These are phyloP conservation scores for Regulus satrapa DNA, from an alignment of 2,113 vertebrate genomes.

Conservation along the genomic window DNA sequence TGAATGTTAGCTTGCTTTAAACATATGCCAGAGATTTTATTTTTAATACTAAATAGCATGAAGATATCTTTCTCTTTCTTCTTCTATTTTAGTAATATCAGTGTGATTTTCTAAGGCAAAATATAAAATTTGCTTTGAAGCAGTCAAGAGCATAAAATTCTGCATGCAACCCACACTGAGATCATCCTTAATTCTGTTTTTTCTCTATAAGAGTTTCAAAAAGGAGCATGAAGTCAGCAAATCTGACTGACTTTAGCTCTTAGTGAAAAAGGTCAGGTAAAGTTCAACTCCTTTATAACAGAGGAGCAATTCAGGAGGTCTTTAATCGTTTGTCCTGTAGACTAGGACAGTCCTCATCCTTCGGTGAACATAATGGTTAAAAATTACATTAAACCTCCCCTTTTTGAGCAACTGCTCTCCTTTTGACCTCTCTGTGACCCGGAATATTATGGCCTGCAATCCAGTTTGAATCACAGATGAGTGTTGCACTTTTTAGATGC, in stretches of 20 bases:
- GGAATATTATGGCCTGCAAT: background rate
- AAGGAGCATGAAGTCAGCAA: background rate
- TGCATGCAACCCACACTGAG: background rate
- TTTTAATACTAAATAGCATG: background rate
- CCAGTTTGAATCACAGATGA: slow-evolving; percentile 6
- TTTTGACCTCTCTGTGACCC: background rate
- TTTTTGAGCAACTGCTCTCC: background rate
- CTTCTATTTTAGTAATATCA: background rate
- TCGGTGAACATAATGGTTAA: slow-evolving; percentile 8
- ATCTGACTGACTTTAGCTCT: background rate
- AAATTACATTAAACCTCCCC: slow-evolving; percentile 6
- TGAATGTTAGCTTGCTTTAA: background rate
- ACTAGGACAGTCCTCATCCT: background rate
- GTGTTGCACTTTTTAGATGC: background rate
- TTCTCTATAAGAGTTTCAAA: background rate
- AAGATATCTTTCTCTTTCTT: background rate
- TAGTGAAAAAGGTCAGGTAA: slow-evolving; percentile 40
- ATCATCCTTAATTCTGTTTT: slow-evolving; percentile 32
- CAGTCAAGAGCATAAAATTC: background rate
- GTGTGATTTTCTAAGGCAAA: background rate
- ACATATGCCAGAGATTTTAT: background rate
- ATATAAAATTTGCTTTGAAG: background rate
- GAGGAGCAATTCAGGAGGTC: background rate
- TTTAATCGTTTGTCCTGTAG: background rate
- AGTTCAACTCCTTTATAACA: slow-evolving; percentile 35